Conservation (phyloP, 2,797 vertebrate genomes). For the Onychomys leucogaster region DNA sequence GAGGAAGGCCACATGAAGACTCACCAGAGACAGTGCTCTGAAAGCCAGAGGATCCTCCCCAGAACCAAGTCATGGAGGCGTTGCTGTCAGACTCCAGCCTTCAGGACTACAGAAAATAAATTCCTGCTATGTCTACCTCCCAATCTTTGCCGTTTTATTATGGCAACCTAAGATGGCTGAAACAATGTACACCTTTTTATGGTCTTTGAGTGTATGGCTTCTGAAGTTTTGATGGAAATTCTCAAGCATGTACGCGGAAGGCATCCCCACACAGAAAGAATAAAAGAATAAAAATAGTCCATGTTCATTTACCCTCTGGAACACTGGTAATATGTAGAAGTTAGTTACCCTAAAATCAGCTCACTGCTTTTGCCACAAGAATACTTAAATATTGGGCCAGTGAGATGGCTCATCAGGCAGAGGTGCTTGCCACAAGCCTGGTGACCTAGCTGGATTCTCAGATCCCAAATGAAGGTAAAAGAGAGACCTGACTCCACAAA, state of each 20-base stretch:
- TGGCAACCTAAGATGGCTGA: neutral
- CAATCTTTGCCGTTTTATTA: neutral
- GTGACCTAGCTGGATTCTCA: neutral
- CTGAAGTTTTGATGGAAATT: neutral
- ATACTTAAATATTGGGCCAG: neutral
- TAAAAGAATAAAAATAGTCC: neutral
- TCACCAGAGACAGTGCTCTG: neutral
- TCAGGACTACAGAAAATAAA: neutral
- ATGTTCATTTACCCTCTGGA: slow-evolving; percentile 26
- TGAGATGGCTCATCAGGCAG: neutral
- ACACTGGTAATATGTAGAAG: neutral
- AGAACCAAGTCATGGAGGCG: neutral
- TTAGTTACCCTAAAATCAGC: slow-evolving; percentile 6
- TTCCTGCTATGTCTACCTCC: neutral
- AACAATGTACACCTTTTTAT: neutral
- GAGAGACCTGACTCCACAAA: neutral
- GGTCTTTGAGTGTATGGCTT: neutral
- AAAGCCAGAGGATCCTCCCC: neutral
- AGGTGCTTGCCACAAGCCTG: neutral
- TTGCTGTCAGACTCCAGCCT: neutral
- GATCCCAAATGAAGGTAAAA: neutral
- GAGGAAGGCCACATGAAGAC: neutral
- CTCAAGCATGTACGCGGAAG: neutral
- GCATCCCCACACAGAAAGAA: neutral
- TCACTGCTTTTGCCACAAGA: neutral